phyloP scores from a whole-genome alignment of 2,888 invertebrate genomes.

The Parnassius apollo region DNA sequence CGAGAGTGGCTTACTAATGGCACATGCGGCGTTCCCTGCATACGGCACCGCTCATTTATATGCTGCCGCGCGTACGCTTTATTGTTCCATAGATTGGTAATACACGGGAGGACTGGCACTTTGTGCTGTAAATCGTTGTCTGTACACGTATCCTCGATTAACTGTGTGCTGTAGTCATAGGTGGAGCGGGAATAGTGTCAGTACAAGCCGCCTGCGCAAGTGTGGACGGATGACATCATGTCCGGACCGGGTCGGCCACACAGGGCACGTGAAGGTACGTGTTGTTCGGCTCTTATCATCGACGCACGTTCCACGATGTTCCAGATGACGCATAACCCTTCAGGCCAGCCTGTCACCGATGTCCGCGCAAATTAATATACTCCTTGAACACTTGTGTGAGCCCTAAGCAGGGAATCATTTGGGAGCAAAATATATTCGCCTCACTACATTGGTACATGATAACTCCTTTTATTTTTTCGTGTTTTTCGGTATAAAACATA shows the following conservation, averaged over 20 bases:
- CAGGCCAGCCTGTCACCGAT: constrained; percentile 30
- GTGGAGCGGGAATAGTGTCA: constrained; percentile 56
- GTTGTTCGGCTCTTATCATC: constrained; percentile 52
- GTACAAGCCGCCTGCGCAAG: constrained; percentile 66
- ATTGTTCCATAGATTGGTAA: constrained; percentile 80
- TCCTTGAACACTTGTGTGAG: neutral
- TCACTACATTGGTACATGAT: too few relatives aligned
- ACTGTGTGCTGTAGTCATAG: constrained; percentile 65
- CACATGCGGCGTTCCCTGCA: constrained; percentile 68
- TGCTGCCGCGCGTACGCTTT: constrained; percentile 69
- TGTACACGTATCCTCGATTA: constrained; percentile 77
- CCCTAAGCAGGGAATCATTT: too few relatives aligned
- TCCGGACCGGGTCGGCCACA: constrained; percentile 70
- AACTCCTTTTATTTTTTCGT: too few relatives aligned
- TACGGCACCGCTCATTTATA: constrained; percentile 74
- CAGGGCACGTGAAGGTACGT: constrained; percentile 68
- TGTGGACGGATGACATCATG: constrained; percentile 73
- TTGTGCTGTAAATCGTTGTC: constrained; percentile 79
- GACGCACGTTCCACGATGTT: constrained; percentile 44
- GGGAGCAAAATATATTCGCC: too few relatives aligned
- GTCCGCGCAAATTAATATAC: neutral
- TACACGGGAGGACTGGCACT: constrained; percentile 79
- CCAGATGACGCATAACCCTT: constrained; percentile 56
- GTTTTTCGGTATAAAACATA: too few relatives aligned
- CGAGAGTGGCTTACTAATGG: constrained; percentile 73